These are phyloP conservation scores for Leucosticte australis DNA, from an alignment of 2,113 vertebrate species.

Conservation along the genomic window DNA sequence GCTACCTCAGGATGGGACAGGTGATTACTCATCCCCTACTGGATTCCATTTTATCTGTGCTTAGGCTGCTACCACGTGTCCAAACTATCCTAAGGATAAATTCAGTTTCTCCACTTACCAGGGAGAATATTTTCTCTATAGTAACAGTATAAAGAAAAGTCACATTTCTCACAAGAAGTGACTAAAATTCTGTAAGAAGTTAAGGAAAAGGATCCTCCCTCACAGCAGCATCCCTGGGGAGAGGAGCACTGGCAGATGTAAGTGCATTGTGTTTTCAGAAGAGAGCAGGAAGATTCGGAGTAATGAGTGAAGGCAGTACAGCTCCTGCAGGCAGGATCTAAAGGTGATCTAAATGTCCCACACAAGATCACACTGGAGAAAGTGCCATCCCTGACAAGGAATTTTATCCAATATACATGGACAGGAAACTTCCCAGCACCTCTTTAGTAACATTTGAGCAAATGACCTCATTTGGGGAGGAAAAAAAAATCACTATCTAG, in stretches of 20 bases:
- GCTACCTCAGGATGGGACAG: neutral
- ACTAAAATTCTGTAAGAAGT: neutral
- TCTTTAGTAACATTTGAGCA: neutral
- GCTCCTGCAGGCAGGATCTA: neutral
- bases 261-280: neutral
- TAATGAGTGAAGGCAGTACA: neutral
- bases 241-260: neutral
- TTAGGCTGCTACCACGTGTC: neutral
- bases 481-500: neutral
- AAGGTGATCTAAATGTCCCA: neutral
- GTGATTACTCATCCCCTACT: neutral
- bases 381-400: neutral
- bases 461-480: neutral
- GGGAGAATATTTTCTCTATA: neutral
- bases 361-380: neutral
- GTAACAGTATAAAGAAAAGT: neutral
- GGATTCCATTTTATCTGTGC: neutral
- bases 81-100: neutral
- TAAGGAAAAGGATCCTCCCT: neutral
- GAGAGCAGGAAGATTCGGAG: neutral
- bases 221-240: neutral
- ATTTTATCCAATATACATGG: neutral
- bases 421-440: neutral
- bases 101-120: neutral
- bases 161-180: neutral